These are phyloP conservation scores for Puffinus mauretanicus DNA, from an alignment of 2,113 vertebrate genomes.

Conservation along the genomic window DNA sequence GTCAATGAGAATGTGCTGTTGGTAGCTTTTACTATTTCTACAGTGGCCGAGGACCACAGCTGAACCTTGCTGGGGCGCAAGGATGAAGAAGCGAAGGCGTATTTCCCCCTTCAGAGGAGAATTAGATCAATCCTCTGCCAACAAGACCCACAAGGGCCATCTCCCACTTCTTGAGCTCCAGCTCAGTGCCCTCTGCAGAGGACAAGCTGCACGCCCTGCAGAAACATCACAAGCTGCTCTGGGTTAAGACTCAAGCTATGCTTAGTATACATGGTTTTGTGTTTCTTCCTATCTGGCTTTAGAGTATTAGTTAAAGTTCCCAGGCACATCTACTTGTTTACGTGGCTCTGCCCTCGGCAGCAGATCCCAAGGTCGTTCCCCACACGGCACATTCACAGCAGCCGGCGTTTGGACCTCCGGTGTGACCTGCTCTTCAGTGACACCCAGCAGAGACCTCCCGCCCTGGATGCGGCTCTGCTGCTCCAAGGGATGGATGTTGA, in stretches of 20 bases:
- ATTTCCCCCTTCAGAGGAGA: no score
- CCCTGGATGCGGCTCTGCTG: rapidly evolving
- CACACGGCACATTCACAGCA: background rate
- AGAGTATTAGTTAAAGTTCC: background rate
- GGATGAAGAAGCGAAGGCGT: rapidly evolving
- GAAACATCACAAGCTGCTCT: background rate
- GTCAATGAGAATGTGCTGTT: background rate
- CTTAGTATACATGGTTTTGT: background rate
- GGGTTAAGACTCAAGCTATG: background rate
- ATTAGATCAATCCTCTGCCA: background rate
- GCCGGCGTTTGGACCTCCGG: rapidly evolving
- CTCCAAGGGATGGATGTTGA: rapidly evolving
- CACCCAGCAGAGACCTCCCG: background rate
- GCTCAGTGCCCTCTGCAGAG: background rate
- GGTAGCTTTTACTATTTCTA: rapidly evolving
- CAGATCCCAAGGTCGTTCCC: conserved; percentile 1
- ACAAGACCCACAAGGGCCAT: background rate
- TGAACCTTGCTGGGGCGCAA: background rate
- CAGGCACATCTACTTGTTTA: background rate
- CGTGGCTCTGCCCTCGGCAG: background rate
- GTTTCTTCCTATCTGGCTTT: conserved; percentile 17
- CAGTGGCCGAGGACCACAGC: background rate
- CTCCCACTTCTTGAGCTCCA: background rate
- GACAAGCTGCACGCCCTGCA: background rate
- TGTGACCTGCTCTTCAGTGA: background rate